Evolutionary conservation across 2,888 invertebrate species (phyloP), one percentile per base, ranked within the genome.

Genomic region (Euphydryas editha): DNA sequence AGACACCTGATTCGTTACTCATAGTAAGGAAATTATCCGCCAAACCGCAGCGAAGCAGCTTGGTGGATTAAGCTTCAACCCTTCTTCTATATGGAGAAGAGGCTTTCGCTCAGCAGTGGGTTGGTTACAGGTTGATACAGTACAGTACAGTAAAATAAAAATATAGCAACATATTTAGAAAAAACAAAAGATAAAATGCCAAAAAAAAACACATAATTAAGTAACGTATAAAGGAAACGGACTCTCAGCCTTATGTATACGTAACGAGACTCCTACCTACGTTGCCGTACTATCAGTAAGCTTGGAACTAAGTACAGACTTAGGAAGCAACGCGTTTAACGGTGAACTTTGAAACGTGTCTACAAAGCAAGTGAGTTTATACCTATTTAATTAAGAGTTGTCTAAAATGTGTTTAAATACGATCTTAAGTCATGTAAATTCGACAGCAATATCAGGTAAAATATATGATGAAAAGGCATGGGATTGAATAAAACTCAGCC

Each of bases 361-460:
- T 59, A 59, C 59, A 30, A 21, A 58, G 59, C 47, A 60, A 61
- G 55, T 57, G 47, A 37, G 67, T 66, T 47, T 58, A 69, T 62
- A 62, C 62, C 61, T 55, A 59, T 67, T 70, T 62, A 67, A 67
- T 67, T 67, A 67, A 64, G 60, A 59, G 54, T 44, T 62, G 44
- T 56, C 65, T 49, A 59, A 64, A 59, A 57, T 44, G 67, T 59
- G 44, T 56, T 55, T 49, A 44, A 63, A 61, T 60, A 59, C 54
- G 15, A 55, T 36, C 77, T 74, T 69, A 71, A 78, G 74, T 76
- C 78, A 21, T 13, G 15, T 21, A 11, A 15, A 49, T 13, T 21
- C 15, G 4, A 49, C 3, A 74, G 81, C 87, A 84, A 83, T 84
- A 85, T 83, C 30, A 8, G 30, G 3, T 30, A 30, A 30, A 30